Base-by-base conservation (phyloP, 2,797 vertebrate species). In the Heliangelus exortis region DNA sequence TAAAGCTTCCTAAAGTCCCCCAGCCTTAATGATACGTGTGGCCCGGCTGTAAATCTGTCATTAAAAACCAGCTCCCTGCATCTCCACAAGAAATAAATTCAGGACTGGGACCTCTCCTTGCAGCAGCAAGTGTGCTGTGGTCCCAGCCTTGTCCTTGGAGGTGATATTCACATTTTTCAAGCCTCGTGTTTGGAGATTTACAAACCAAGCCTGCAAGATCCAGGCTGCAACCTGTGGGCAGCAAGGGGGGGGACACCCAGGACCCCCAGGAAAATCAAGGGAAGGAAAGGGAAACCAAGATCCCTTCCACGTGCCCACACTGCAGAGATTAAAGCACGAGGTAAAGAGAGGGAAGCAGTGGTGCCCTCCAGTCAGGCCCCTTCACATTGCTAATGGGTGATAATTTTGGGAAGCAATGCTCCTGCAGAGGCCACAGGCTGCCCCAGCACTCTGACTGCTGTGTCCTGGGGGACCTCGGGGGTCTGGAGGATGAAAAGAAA, bases 241-340 rank as follows among this genome's bases (percentile, higher is more conserved):
- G 39, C 0, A 1, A 48, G n/a, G 2, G 5, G 34, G 87, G 66
- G 76, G 41, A 39, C 45, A 12, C 15, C 2, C 1, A 0, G 5
- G 10, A 22, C 15, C 23, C 36, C 58, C 72, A 47, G 19, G 45
- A 47, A 16, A 47, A 19, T 47, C 45, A 47, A 21, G 45, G 18
- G 19, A 47, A 47, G 45, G 45, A 47, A 47, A 47, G 51, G n/a
- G 53, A 23, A 72, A 50, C 9, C 18, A 20, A 54, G 67, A n/a
- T 25, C 69, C 63, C 36, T 10, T 22, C 43, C 63, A 9, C 0
- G 4, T 4, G 34, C 9, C 45, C 45, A 47, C 45, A 11, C 45
- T 47, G 45, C 17, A 48, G 45, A 58, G 28, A 19, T 61, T 28
- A 31, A 90, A 66, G 14, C 5, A 2, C 22, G 23, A 53, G 73